These are phyloP conservation scores for Digitonthophagus gazella DNA, from an alignment of 2,888 invertebrate species.

Conservation along the genomic window DNA sequence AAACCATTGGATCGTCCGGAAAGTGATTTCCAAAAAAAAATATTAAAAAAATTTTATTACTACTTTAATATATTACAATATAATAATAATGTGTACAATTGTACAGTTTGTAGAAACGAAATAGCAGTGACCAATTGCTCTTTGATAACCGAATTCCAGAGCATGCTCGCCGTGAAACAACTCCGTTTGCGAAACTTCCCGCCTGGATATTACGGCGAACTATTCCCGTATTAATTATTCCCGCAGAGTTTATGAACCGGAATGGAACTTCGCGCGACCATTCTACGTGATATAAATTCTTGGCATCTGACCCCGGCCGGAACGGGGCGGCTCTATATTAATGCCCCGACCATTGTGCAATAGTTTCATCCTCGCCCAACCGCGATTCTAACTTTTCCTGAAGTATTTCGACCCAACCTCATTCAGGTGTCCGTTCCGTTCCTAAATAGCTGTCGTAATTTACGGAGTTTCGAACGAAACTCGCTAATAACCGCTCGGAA, in stretches of 20 bases:
- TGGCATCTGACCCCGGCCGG: constrained; percentile 23
- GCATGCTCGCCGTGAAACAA: neutral
- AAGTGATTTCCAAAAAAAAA: too few species aligned
- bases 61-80: too few species aligned
- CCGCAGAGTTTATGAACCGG: constrained; percentile 15
- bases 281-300: constrained; percentile 27
- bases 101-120: neutral
- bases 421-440: constrained; percentile 15
- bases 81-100: too few species aligned
- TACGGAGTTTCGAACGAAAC: constrained; percentile 16
- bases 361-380: constrained; percentile 2
- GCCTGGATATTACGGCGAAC: constrained; percentile 1
- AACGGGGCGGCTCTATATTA: constrained; percentile 21
- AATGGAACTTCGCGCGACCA: constrained; percentile 15
- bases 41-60: too few species aligned
- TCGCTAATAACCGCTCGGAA: constrained; percentile 14
- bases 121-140: neutral
- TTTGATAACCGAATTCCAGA: neutral
- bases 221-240: constrained; percentile 16
- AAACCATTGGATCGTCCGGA: too few species aligned
- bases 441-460: constrained; percentile 8
- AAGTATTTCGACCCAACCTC: constrained; percentile 9
- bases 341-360: constrained; percentile 25
- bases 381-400: constrained; percentile 7
- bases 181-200: neutral